Conservation (phyloP, 2,797 vertebrate genomes). For the Vireo griseus region DNA sequence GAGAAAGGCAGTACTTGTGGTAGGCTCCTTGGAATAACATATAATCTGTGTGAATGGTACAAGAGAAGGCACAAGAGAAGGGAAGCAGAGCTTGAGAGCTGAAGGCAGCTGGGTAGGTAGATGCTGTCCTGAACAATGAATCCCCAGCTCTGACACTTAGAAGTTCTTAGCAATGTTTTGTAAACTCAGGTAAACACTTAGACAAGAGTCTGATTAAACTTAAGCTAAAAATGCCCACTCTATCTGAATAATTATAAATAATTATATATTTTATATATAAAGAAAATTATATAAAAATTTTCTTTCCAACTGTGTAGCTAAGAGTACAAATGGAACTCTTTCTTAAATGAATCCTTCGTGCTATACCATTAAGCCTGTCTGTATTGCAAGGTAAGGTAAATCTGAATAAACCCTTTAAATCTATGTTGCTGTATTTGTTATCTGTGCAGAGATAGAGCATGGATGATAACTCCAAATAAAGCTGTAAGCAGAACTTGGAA, state of each 20-base stretch:
- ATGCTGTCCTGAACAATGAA: neutral
- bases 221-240: neutral
- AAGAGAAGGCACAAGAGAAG: neutral
- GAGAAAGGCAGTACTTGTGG: neutral
- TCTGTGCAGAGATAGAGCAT: neutral
- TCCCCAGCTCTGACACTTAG: neutral
- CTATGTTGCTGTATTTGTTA: neutral
- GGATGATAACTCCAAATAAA: neutral
- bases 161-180: neutral
- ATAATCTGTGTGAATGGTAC: neutral
- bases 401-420: neutral
- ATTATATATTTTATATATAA: too few species aligned
- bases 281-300: neutral
- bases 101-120: neutral
- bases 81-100: neutral
- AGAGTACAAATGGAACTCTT: neutral
- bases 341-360: neutral
- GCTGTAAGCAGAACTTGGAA: neutral
- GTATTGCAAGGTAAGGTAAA: neutral
- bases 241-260: neutral
- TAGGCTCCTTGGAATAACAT: neutral
- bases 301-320: neutral
- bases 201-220: neutral
- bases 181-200: neutral
- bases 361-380: neutral